Base-by-base conservation (phyloP, 1,140 invertebrate species). In the Listronotus bonariensis region DNA sequence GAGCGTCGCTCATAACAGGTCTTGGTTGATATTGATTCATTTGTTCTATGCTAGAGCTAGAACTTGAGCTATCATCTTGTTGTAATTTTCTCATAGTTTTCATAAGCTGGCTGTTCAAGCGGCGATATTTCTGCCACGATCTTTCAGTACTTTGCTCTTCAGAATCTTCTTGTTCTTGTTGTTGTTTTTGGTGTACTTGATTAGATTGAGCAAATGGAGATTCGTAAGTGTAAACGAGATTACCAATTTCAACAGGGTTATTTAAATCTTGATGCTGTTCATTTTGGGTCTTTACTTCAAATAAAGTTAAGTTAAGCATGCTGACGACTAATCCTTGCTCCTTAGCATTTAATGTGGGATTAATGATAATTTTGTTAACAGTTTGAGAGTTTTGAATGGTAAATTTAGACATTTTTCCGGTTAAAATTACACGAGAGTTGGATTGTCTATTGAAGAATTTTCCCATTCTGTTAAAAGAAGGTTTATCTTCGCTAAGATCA, bases 321-420 rank as follows among this genome's bases (percentile, higher is more conserved):
- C 84, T 86, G 15, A 80, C 72, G n/a, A 89, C 84, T 67, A 84
- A 81, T 34, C 84, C 86, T 51, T 84, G 80, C 52, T 85, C 77
- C 6, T 80, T 67, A 5, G 76, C 72, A 64, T 72, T 75, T 4
- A 86, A 46, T 40, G 77, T 78, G 26, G 86, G 85, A 53, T 79
- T 82, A 2, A 85, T 72, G 11, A 82, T 64, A 42, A 89, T 82
- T 55, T 82, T 81, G 71, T 82, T 85, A 1, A 79, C 83, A 14
- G 84, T 86, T 42, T 84, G 80, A 3, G 84, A 77, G 17, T 85
- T 86, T 75, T 88, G 87, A 57, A 90, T 85, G 6, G 84, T 84
- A 65, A 83, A 83, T n/a, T 72, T 75, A 36, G 83, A 78, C 11
- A 85, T 77, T 34, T 77, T 80, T 49, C 84, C 82, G 14, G 81